phyloP scores from a whole-genome alignment of 2,113 vertebrate species.

The Tricholaema leucomelas region DNA sequence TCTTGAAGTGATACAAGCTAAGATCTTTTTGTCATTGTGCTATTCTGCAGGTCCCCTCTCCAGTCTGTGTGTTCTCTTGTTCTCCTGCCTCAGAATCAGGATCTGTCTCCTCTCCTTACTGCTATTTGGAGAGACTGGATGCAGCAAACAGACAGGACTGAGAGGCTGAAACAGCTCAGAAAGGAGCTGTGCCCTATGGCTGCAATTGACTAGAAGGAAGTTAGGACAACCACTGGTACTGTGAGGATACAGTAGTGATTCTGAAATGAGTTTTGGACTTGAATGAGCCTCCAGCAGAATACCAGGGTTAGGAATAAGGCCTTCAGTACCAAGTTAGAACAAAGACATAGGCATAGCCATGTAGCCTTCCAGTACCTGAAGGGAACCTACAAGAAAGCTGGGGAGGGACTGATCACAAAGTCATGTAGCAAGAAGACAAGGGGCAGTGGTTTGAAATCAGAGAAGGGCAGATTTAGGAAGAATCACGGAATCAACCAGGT shows the following conservation, averaged over 20 bases:
- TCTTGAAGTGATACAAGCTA: background rate
- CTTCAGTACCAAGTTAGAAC: background rate
- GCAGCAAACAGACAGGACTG: background rate
- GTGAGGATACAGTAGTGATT: background rate
- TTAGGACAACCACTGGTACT: background rate
- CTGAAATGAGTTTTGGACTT: background rate
- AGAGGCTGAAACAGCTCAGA: background rate
- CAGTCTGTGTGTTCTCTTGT: background rate
- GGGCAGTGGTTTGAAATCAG: too few species aligned
- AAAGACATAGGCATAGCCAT: background rate
- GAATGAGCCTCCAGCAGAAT: background rate
- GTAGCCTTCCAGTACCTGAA: too few species aligned
- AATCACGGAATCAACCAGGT: too few species aligned
- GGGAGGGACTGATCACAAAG: too few species aligned
- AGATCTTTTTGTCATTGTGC: background rate
- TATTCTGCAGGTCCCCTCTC: background rate
- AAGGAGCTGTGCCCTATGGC: background rate
- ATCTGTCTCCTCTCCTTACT: background rate
- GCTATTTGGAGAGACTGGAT: background rate
- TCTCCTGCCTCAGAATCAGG: background rate
- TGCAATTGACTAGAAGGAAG: background rate
- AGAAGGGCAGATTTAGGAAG: too few species aligned
- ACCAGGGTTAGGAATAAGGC: background rate
- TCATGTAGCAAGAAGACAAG: too few species aligned
- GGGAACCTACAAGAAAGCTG: too few species aligned